phyloP scores from a whole-genome alignment of 2,113 vertebrate species.

The Coptodon bakossiorum region DNA sequence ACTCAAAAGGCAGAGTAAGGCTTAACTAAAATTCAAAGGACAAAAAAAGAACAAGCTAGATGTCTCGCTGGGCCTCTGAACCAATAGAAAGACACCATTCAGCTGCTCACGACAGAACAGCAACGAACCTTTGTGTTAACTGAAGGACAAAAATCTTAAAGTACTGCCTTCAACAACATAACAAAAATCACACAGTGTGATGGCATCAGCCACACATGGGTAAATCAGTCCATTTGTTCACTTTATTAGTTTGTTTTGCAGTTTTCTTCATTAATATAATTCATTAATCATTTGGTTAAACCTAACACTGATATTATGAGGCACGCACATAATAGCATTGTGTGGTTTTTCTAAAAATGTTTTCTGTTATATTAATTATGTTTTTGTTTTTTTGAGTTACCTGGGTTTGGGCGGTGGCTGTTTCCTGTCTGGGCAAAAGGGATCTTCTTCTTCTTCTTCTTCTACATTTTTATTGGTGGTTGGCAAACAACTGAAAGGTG shows the following conservation, averaged over 20 bases:
- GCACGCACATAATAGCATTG: not conserved
- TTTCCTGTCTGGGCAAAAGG: not conserved
- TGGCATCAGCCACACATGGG: not conserved
- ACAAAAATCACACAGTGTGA: not conserved
- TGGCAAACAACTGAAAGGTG: not conserved
- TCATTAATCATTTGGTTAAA: not conserved
- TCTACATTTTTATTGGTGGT: not conserved
- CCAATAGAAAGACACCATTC: conserved; percentile 8
- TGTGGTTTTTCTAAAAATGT: not conserved
- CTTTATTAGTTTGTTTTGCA: not conserved
- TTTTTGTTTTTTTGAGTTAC: not conserved
- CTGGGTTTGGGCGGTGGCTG: not conserved
- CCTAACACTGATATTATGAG: not conserved
- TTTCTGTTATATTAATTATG: not conserved
- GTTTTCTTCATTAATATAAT: not conserved
- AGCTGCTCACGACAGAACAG: not conserved
- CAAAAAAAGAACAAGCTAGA: conserved; percentile 6
- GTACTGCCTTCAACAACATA: conserved; percentile 19
- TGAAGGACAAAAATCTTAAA: conserved; percentile 31
- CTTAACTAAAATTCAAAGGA: not conserved
- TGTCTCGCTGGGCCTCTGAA: conserved; percentile 15
- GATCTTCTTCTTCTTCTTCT: not conserved
- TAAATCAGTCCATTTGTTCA: not conserved
- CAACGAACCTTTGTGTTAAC: conserved; percentile 7
- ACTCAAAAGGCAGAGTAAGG: conserved; percentile 50